phyloP scores from a whole-genome alignment of 2,888 invertebrate genomes.

The Notodonta ziczac region DNA sequence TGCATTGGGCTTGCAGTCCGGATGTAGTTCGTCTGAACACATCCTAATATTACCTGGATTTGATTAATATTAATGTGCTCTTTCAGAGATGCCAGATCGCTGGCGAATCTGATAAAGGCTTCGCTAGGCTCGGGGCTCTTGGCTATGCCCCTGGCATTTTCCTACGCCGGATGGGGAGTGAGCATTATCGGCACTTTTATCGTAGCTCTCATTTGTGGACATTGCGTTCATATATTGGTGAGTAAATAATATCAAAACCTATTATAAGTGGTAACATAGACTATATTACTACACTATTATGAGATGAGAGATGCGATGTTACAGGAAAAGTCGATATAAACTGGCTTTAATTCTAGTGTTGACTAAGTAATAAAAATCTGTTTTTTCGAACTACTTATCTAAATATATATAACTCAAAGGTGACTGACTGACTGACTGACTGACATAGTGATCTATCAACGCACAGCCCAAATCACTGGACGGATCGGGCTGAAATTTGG shows the following conservation, averaged over 20 bases:
- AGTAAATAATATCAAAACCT: slow-evolving; percentile 40
- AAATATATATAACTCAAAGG: no score
- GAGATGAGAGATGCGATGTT: no score
- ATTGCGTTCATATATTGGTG: slow-evolving; percentile 79
- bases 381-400: no score
- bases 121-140: slow-evolving; percentile 89
- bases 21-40: no score
- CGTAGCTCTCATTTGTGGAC: slow-evolving; percentile 72
- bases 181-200: slow-evolving; percentile 83
- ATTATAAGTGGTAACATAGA: no score
- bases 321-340: neutral
- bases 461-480: no score
- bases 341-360: neutral
- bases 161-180: slow-evolving; percentile 87
- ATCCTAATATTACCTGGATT: neutral
- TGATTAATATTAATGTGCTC: slow-evolving; percentile 5
- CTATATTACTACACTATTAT: no score
- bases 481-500: no score
- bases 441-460: no score
- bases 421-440: no score
- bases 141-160: slow-evolving; percentile 89
- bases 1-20: no score
- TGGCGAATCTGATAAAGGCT: slow-evolving; percentile 76
- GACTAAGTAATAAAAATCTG: neutral
- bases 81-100: slow-evolving; percentile 72